Conservation (phyloP, 2,888 invertebrate species). For the Drosophila demipolita region DNA sequence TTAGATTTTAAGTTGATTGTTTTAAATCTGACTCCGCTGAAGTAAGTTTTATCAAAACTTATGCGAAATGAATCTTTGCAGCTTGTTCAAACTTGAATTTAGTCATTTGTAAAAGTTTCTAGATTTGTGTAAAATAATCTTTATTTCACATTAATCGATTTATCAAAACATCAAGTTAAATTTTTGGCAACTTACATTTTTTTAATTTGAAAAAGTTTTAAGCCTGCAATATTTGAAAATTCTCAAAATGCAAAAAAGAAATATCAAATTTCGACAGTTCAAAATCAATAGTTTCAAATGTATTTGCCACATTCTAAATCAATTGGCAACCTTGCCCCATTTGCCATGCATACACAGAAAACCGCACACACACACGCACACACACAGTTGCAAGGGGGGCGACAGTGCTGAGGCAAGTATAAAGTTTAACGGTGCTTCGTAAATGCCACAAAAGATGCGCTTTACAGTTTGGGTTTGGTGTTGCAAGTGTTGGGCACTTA, state of each 20-base stretch:
- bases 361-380: slow-evolving; percentile 1
- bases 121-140: background rate
- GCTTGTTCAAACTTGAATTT: background rate
- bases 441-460: slow-evolving; percentile 69
- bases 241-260: background rate
- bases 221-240: background rate
- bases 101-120: background rate
- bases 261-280: background rate
- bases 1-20: background rate
- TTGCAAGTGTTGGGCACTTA: slow-evolving; percentile 68
- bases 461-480: slow-evolving; percentile 30
- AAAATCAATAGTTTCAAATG: background rate
- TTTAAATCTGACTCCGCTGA: background rate
- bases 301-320: background rate
- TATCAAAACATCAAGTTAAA: background rate
- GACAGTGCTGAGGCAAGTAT: background rate
- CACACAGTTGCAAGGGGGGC: background rate
- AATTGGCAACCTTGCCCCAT: slow-evolving; percentile 14
- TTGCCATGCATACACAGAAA: slow-evolving; percentile 7
- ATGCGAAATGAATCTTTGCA: background rate
- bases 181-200: background rate
- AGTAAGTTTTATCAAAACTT: background rate
- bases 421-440: slow-evolving; percentile 29
- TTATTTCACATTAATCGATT: background rate
- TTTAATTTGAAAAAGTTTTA: background rate